Percentiles rank a stretch among this genome's conserved stretches.
These are phyloP conservation scores for Porites lutea DNA, from an alignment of 64 coral and sea anemone species.

Conservation along the genomic window DNA sequence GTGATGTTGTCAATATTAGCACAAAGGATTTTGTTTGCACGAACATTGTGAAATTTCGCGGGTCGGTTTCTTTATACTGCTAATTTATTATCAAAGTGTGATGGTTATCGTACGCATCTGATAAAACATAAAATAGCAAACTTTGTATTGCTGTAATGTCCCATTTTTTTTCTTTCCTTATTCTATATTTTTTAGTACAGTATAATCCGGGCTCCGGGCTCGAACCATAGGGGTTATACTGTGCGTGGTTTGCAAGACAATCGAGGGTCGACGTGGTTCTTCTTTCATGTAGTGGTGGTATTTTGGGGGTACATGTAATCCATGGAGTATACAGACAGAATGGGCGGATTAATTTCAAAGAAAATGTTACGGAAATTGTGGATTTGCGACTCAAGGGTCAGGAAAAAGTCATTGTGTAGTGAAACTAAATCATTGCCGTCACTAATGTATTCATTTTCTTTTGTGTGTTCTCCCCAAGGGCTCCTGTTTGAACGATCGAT, in stretches of 20 bases:
- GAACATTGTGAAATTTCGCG: not conserved
- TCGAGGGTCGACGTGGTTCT: not conserved
- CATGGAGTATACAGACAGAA: not conserved
- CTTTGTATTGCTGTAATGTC: not conserved
- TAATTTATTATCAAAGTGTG: constrained; percentile 12
- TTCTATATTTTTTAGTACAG: not conserved
- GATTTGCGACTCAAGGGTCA: constrained; percentile 2
- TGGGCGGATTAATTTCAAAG: constrained; percentile 20
- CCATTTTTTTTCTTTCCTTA: not conserved
- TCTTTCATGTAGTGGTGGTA: not conserved
- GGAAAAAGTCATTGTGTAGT: not conserved
- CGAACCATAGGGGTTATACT: not conserved
- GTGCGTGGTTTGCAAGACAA: not conserved
- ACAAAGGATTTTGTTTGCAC: not conserved
- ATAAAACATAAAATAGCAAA: constrained; percentile 26
- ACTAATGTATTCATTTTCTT: not conserved
- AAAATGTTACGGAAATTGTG: constrained; percentile 27
- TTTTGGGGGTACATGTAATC: constrained; percentile 28
- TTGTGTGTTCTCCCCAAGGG: constrained; percentile 19
- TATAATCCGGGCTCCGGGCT: not conserved
- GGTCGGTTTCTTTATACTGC: not conserved
- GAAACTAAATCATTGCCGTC: constrained; percentile 27
- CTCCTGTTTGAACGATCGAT: not conserved
- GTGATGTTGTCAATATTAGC: constrained; percentile 40
- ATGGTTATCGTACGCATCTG: constrained; percentile 1